Percentiles rank a stretch among this genome's conserved stretches.
phyloP scores from a whole-genome alignment of 2,113 vertebrate species.

The Chloroceryle aenea region DNA sequence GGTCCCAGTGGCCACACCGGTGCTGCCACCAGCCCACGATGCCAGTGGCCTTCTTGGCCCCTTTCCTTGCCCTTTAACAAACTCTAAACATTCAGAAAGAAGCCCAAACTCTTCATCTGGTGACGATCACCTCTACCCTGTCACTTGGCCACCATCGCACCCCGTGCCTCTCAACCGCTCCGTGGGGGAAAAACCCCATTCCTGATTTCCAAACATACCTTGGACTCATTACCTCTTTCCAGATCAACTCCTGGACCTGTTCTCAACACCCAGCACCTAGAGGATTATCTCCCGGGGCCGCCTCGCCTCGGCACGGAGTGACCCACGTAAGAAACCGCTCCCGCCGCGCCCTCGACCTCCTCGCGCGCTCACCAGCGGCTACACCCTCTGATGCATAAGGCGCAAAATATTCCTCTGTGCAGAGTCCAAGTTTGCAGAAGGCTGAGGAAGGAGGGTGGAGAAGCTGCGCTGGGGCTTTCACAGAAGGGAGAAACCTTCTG shows the following conservation, averaged over 20 bases:
- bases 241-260: background rate
- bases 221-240: background rate
- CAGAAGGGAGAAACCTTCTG: background rate
- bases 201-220: background rate
- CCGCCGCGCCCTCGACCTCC: background rate
- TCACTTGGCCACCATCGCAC: background rate
- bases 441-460: background rate
- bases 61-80: background rate
- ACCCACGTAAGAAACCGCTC: background rate
- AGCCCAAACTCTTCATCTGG: background rate
- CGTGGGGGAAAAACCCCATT: background rate
- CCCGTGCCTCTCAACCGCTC: fast-evolving
- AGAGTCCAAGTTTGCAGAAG: conserved; percentile 14
- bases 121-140: background rate
- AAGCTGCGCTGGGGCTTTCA: background rate
- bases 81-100: background rate
- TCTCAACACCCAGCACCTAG: background rate
- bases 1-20: no score
- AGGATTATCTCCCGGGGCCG: fast-evolving
- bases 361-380: background rate
- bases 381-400: background rate
- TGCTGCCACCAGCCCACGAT: no score
- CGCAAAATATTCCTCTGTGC: background rate
- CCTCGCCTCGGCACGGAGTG: background rate
- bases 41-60: no score